A percentile compares a stretch with the other conserved stretches of the same genome.
phyloP scores from a whole-genome alignment of 2,113 vertebrate genomes.

The Tenebrosternarchus preto region DNA sequence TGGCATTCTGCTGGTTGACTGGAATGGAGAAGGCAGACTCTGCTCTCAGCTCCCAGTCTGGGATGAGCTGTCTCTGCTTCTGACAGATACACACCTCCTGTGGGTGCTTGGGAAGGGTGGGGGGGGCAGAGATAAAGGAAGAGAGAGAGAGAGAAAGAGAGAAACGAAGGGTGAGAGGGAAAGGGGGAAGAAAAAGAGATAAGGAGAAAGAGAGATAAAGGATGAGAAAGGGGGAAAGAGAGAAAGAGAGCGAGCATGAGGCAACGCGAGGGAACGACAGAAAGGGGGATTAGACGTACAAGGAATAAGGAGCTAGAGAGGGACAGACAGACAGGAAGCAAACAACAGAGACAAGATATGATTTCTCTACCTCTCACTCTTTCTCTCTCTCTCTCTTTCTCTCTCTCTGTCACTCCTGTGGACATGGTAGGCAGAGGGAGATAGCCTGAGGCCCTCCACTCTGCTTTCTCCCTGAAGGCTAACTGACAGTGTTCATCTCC shows the following conservation, averaged over 20 bases:
- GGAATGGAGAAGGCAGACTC: slow-evolving; percentile 9
- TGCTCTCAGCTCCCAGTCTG: slow-evolving; percentile 4
- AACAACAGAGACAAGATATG: slow-evolving; percentile 26
- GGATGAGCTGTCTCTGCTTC: slow-evolving; percentile 15
- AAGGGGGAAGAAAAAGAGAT: neutral
- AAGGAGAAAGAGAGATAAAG: neutral
- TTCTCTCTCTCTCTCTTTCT: neutral
- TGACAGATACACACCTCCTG: slow-evolving; percentile 29
- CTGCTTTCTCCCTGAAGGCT: slow-evolving; percentile 36
- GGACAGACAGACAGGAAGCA: neutral
- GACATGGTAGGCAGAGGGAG: slow-evolving; percentile 30
- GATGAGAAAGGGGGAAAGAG: neutral
- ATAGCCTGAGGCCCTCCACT: slow-evolving; percentile 45
- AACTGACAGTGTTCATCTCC: slow-evolving; percentile 49
- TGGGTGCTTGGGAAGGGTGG: neutral
- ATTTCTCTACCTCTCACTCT: neutral
- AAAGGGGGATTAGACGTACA: slow-evolving; percentile 3
- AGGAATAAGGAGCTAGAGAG: neutral
- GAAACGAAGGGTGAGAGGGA: neutral
- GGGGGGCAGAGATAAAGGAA: neutral
- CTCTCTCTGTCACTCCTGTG: slow-evolving; percentile 24
- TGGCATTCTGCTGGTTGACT: slow-evolving; percentile 28
- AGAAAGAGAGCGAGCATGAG: neutral
- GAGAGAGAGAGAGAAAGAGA: neutral
- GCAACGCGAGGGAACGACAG: neutral